Conservation (phyloP, 1,140 invertebrate species). For the Drosophila erecta region DNA sequence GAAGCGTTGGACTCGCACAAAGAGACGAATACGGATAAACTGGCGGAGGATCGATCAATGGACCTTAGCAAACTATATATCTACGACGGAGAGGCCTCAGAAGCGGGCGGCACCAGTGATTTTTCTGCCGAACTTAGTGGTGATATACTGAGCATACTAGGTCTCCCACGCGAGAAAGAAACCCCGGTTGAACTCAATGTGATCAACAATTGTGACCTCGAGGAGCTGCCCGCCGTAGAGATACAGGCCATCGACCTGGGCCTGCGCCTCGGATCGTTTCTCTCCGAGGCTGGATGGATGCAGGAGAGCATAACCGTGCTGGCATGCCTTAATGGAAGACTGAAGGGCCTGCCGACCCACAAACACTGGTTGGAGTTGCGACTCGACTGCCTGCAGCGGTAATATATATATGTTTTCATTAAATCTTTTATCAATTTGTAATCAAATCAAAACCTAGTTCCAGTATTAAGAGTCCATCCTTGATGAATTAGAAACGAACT, state of each 20-base stretch:
- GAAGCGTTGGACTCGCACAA: background rate
- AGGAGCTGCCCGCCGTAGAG: constrained; percentile 19
- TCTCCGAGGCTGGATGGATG: constrained; percentile 95
- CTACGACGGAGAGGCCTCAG: background rate
- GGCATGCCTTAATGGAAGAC: constrained; percentile 87
- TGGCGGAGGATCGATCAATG: background rate
- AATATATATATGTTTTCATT: constrained; percentile 16
- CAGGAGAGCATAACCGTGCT: constrained; percentile 90
- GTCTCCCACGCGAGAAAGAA: too few species aligned
- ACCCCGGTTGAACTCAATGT: constrained; percentile 1
- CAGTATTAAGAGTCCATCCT: too few species aligned
- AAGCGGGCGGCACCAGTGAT: background rate
- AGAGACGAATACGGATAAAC: background rate
- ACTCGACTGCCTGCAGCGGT: constrained; percentile 91
- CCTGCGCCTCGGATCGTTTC: constrained; percentile 89
- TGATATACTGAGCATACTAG: too few species aligned
- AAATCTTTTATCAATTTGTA: background rate
- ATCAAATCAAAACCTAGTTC: background rate
- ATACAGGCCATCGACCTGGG: constrained; percentile 86
- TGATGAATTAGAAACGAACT: background rate
- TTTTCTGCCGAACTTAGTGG: too few species aligned
- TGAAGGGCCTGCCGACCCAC: constrained; percentile 85
- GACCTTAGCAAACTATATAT: constrained; percentile 1
- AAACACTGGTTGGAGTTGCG: constrained; percentile 85
- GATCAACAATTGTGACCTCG: background rate